Evolutionary conservation across 2,888 invertebrate species (phyloP), one percentile per base, ranked within the genome.

Genomic region (Uropetala carovei): DNA sequence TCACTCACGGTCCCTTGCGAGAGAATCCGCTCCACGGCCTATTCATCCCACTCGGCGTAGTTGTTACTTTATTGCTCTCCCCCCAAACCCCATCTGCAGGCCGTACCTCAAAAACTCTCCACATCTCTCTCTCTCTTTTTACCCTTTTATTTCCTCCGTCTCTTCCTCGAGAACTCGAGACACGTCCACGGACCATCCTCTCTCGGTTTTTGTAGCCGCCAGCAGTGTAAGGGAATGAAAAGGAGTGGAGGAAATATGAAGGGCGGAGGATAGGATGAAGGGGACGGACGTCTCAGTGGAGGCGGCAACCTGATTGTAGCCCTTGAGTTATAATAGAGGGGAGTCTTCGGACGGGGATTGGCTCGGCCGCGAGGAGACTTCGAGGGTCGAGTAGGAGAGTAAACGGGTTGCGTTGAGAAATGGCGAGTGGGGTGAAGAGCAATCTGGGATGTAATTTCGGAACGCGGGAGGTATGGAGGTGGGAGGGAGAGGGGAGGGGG

Each of bases 291-390:
- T 59, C 14, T 60, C 56, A 8, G 57, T n/a, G 83, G 83, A 83
- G 86, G 86, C 86, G 86, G 86, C 16, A 59, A 64, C 86, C 86
- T 64, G 86, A 86, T 86, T 86, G 86, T 64, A 60, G 86, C 27
- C 86, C 59, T 16, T 64, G 86, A 86, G 86, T 86, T 86, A 64
- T 60, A 86, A 60, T 60, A 30, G 86, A 16, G 86, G 64, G n/a
- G 82, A 30, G 59, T 86, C 27, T 18, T 27, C 58, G 59, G 59
- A 59, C 59, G 86, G 86, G 18, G 60, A 85, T 22, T 85, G 57
- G n/a, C 30, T 43, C 30, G 82, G 57, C 58, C n/a, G 85, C 10
- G n/a, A 56, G 86, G 86, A 89, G 89, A 89, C 89, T 89, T 89
- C 60, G 60, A 89, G 60, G 89, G 60, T 27, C 89, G 83, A 83